Percentiles rank a stretch among this genome's conserved stretches.
Evolutionary conservation across 2,797 vertebrate species (phyloP).

Genomic region (Tolypeutes matacus): DNA sequence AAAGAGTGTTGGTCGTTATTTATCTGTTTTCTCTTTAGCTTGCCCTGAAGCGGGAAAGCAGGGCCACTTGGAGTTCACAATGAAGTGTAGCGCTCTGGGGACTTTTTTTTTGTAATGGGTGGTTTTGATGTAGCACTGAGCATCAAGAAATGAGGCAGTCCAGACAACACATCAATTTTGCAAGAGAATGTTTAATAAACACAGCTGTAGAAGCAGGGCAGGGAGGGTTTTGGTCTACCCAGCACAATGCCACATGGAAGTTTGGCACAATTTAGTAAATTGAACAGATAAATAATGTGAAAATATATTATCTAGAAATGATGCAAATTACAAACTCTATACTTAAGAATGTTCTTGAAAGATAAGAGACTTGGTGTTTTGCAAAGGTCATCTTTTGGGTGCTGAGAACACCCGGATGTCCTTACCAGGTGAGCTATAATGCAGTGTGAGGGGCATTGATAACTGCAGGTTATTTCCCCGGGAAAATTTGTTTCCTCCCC

Average conservation of each 20-base stretch:
- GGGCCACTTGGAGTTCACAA: background rate
- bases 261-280: conserved; percentile 6
- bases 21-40: conserved; percentile 52
- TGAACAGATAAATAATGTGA: background rate
- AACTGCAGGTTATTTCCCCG: background rate
- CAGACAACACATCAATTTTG: background rate
- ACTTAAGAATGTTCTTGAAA: background rate
- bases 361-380: background rate
- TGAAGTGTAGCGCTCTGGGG: background rate
- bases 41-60: background rate
- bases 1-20: conserved; percentile 45
- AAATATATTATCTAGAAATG: conserved; percentile 31
- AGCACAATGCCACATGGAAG: background rate
- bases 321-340: background rate
- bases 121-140: background rate
- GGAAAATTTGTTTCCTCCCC: background rate
- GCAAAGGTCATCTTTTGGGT: background rate
- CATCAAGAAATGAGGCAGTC: conserved; percentile 20
- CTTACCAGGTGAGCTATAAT: background rate
- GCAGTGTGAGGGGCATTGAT: background rate
- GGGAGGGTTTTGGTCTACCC: background rate
- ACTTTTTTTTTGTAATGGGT: conserved; percentile 16
- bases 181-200: background rate
- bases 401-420: background rate
- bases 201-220: background rate